Evolutionary conservation across 2,888 invertebrate species (phyloP), one percentile per base, ranked within the genome.

Genomic region (Drosophila antonietae): DNA sequence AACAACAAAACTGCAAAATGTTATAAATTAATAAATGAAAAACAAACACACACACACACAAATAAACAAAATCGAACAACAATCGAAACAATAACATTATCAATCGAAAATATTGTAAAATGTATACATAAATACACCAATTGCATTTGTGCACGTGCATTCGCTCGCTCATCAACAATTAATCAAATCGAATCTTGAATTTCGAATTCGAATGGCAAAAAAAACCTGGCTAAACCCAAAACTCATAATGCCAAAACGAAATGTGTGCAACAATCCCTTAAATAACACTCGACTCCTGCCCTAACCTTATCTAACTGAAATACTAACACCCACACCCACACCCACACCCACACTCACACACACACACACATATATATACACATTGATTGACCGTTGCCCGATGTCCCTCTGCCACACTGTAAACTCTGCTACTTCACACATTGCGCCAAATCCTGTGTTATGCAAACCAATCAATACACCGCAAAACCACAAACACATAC

Each of bases 81-180:
- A 73, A 77, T 65, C 44, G 31, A 68, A 75, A 65, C 47, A 62
- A 82, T 69, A 63, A 73, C 55, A 37, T 56, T 78, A 73, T 65
- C 47, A 70, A 70, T 63, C 23, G 55, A 77, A 58, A 73, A 76
- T 44, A 51, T 51, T 28, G 37, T 39, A 74, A 89, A 90, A 85
- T 91, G 87, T 90, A 90, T 89, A 89, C 78, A 90, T 80, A 91
- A 90, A 88, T 89, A 87, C 89, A 91, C 88, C 64, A 63, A 77
- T 85, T 75, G 75, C 87, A 86, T 85, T 61, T 87, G 72, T 88
- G 90, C 91, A 91, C 90, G 81, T 86, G 81, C 78, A 90, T 86
- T 73, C 59, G 15, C 47, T 65, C 28, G 28, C 47, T 49, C 63
- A 79, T 76, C 71, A 81, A 59, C 35, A 78, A 73, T 68, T 56